phyloP scores from a whole-genome alignment of 2,113 vertebrate genomes.

The Chelonoidis abingdonii region DNA sequence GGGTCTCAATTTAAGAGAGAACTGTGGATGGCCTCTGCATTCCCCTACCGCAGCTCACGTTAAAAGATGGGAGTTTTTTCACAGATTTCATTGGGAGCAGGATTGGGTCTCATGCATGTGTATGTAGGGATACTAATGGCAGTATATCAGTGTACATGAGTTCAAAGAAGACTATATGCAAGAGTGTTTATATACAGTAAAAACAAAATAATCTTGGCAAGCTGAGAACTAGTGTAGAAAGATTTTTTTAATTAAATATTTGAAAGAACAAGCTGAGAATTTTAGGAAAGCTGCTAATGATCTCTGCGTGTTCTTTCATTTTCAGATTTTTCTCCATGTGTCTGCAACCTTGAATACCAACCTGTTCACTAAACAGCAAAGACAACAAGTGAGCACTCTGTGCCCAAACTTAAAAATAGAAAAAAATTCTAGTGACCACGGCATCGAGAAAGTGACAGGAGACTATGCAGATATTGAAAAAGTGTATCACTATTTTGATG shows the following conservation, averaged over 20 bases:
- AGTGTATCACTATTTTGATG: conserved; percentile 67
- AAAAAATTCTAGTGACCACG: background rate
- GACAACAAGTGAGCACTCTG: conserved; percentile 31
- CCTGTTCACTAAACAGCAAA: conserved; percentile 73
- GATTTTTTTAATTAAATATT: background rate
- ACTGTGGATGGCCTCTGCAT: background rate
- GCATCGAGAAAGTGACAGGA: conserved; percentile 69
- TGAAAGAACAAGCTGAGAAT: background rate
- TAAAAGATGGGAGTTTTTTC: background rate
- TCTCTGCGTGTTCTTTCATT: conserved; percentile 30
- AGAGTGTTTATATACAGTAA: background rate
- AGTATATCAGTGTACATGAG: accelerated
- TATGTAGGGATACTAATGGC: background rate
- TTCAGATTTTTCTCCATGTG: conserved; percentile 80
- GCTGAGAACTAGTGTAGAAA: background rate
- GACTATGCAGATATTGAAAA: conserved; percentile 76
- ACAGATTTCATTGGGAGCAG: background rate
- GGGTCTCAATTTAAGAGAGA: background rate
- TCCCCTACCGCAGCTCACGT: background rate
- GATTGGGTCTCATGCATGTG: background rate
- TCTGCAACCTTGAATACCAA: conserved; percentile 73
- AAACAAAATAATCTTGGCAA: background rate
- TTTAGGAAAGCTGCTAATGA: background rate
- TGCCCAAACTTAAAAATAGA: conserved; percentile 71
- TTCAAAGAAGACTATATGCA: background rate